A percentile compares a stretch with the other conserved stretches of the same genome.
Evolutionary conservation across 2,888 invertebrate genomes (phyloP).

Genomic region (Ganaspis brasiliensis): DNA sequence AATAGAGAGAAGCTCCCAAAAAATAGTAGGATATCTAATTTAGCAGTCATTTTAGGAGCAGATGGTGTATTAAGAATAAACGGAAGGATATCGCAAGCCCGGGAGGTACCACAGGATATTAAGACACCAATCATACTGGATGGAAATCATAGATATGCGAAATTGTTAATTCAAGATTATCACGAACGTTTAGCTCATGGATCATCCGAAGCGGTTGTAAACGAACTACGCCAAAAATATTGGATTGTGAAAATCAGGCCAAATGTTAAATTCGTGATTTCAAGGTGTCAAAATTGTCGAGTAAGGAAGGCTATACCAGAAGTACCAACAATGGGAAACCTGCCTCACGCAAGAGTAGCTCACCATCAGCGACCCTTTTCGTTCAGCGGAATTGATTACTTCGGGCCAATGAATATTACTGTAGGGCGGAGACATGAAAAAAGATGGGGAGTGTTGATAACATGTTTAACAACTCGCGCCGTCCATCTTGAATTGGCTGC

Average conservation of each 20-base stretch:
- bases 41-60: neutral
- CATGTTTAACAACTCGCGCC: neutral
- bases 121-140: neutral
- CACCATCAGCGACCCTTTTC: conserved; percentile 59
- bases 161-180: neutral
- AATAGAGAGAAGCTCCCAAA: too few species aligned
- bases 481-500: neutral
- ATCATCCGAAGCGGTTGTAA: conserved; percentile 10
- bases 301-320: conserved; percentile 39
- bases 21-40: too few species aligned
- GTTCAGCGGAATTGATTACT: conserved; percentile 59
- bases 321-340: conserved; percentile 46
- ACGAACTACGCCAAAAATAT: conserved; percentile 35
- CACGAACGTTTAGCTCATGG: conserved; percentile 13
- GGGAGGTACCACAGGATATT: neutral
- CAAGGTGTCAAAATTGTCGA: conserved; percentile 21
- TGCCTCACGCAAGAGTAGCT: conserved; percentile 49
- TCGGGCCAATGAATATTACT: conserved; percentile 47
- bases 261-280: conserved; percentile 13
- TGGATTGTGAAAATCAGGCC: conserved; percentile 9
- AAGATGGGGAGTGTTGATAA: neutral
- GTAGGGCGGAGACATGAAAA: neutral
- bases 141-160: neutral
- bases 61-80: neutral
- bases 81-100: neutral